Evolutionary conservation across 2,797 vertebrate species (phyloP).

Genomic region (Mareca strepera): DNA sequence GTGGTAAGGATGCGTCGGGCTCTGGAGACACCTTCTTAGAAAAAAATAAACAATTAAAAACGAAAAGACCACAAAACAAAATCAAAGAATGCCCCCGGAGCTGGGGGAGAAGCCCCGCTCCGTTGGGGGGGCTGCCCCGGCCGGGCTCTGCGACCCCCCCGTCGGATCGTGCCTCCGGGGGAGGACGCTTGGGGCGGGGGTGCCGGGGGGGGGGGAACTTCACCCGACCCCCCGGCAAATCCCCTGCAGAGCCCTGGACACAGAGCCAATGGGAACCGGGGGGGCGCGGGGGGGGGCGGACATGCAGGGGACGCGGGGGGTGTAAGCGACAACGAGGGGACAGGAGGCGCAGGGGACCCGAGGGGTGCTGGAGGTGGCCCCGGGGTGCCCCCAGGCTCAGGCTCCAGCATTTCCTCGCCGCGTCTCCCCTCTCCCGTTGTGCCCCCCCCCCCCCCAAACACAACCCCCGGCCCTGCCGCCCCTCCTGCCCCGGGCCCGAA

Average conservation of each 20-base stretch:
- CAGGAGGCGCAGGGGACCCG: background rate
- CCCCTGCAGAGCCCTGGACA: background rate
- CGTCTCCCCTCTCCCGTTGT: fast-evolving
- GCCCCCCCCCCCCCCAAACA: too few relatives aligned
- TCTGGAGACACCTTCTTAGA: background rate
- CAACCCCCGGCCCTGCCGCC: background rate
- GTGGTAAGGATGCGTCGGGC: background rate
- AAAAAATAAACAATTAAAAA: background rate
- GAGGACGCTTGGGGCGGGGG: background rate
- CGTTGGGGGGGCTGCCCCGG: too few relatives aligned
- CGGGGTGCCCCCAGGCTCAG: background rate
- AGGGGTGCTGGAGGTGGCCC: background rate
- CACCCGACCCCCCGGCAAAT: background rate
- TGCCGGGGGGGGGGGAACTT: too few relatives aligned
- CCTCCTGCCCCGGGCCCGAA: background rate
- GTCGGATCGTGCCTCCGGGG: background rate
- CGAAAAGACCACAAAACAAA: background rate
- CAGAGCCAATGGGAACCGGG: too few relatives aligned
- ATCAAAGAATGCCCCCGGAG: background rate
- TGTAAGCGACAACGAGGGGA: background rate
- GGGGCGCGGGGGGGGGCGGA: background rate
- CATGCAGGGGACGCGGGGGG: background rate
- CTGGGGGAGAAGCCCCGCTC: background rate
- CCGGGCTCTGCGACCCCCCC: background rate
- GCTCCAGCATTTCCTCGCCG: background rate